Evolutionary conservation across 2,797 vertebrate genomes (phyloP), one percentile per base, ranked within the genome.

Genomic region (Malacoctenus gilli): DNA sequence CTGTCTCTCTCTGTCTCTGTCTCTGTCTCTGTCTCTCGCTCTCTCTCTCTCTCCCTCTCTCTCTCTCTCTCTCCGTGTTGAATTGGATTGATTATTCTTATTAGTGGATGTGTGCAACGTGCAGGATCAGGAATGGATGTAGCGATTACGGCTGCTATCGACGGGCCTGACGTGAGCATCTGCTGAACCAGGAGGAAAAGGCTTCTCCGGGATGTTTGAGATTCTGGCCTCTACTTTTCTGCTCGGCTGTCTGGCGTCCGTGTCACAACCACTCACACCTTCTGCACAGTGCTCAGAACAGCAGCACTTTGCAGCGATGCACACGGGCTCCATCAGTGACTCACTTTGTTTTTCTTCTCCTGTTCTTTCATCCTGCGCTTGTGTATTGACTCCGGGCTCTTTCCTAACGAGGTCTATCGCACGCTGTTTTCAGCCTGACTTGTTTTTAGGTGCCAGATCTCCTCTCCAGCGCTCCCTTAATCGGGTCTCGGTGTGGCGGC

Each of bases 381-480:
- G n/a, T 28, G 30, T 42, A 49, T 50, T 68, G 75, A 81, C 80
- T 80, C 23, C 49, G 56, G 78, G 75, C 70, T 77, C 53, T 75
- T 75, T 73, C 35, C 57, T 80, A 72, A 85, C 46, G 58, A 82
- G 59, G 47, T 35, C 62, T 55, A 74, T 85, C 84, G 71, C 82
- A 75, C 80, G 73, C 57, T 79, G 76, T 82, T 84, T 72, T 82
- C 75, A 64, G 68, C 70, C 66, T 38, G 67, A 68, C 65, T 70
- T 79, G 23, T 70, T 82, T 71, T 71, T 61, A 51, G 68, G 42
- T 41, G 39, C 67, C 55, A 8, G 22, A 41, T n/a, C 2, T 71
- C 35, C 35, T 47, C 53, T 62, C 37, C 34, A 46, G 59, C 39
- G 46, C 67, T 59, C 35, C 65, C 46, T 15, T 13, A 65, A 67